Conservation (phyloP, 2,888 invertebrate species). For the Antitype chi region DNA sequence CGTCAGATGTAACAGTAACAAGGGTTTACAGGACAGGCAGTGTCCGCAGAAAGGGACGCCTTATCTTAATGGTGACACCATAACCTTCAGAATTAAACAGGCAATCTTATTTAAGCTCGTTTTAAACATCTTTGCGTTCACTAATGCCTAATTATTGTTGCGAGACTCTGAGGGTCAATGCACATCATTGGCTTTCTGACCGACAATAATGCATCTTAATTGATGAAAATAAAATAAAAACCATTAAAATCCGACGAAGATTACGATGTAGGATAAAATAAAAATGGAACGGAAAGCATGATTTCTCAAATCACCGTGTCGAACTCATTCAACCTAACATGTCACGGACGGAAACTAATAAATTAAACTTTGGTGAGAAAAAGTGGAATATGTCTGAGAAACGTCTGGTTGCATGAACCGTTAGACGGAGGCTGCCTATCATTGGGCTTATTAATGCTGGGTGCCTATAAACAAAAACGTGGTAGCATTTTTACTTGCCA, state of each 20-base stretch:
- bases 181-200: not conserved
- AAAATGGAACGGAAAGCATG: conserved; percentile 33
- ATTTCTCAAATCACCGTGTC: conserved; percentile 34
- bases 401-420: conserved; percentile 44
- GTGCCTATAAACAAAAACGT: too few species aligned
- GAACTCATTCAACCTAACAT: conserved; percentile 29
- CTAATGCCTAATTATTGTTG: not conserved
- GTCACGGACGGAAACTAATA: conserved; percentile 40
- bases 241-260: not conserved
- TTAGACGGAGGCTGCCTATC: conserved; percentile 31
- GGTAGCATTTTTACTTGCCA: too few species aligned
- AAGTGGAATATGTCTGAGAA: conserved; percentile 49
- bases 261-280: not conserved
- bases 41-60: not conserved
- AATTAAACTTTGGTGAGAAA: conserved; percentile 43
- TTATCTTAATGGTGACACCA: not conserved
- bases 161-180: not conserved
- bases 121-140: not conserved
- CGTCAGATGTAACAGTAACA: not conserved
- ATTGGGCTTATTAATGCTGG: conserved; percentile 39
- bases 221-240: not conserved
- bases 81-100: not conserved
- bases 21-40: not conserved
- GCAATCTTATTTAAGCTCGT: not conserved
- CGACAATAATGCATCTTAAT: not conserved